phyloP scores from a whole-genome alignment of 1,140 invertebrate genomes.

The Temnothorax nylanderi region DNA sequence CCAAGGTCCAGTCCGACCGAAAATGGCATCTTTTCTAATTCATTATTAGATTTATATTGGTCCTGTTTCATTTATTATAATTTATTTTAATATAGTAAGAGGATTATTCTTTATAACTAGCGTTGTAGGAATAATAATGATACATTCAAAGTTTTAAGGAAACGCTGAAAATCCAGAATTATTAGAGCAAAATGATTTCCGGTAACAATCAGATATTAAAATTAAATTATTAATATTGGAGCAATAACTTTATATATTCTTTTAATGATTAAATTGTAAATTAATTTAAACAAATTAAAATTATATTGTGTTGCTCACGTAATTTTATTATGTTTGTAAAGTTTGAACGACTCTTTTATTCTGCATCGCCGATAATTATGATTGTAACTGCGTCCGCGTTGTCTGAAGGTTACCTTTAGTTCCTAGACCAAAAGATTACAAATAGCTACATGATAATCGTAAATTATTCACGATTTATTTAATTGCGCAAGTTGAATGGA shows the following conservation, averaged over 20 bases:
- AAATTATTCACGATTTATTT: slow-evolving; percentile 18
- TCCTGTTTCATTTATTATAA: no score
- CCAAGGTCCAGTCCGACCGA: no score
- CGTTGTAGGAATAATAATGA: no score
- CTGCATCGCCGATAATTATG: neutral
- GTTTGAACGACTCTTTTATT: neutral
- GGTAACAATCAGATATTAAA: neutral
- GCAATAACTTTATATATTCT: neutral
- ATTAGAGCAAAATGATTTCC: neutral
- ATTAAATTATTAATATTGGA: neutral
- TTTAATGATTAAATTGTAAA: neutral
- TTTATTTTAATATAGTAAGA: no score
- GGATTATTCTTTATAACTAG: no score
- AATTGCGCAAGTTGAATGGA: neutral
- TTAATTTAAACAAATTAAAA: neutral
- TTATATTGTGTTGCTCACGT: neutral
- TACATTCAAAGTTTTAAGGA: neutral
- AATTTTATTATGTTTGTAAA: slow-evolving; percentile 6
- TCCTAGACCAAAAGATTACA: slow-evolving; percentile 8
- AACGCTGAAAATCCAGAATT: neutral
- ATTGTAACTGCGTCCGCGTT: neutral
- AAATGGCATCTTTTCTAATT: no score
- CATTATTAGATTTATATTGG: no score
- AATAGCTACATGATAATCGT: slow-evolving; percentile 15
- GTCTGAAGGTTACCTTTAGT: slow-evolving; percentile 18